Evolutionary conservation across 2,888 invertebrate genomes (phyloP).

Genomic region (Ceramica pisi): DNA sequence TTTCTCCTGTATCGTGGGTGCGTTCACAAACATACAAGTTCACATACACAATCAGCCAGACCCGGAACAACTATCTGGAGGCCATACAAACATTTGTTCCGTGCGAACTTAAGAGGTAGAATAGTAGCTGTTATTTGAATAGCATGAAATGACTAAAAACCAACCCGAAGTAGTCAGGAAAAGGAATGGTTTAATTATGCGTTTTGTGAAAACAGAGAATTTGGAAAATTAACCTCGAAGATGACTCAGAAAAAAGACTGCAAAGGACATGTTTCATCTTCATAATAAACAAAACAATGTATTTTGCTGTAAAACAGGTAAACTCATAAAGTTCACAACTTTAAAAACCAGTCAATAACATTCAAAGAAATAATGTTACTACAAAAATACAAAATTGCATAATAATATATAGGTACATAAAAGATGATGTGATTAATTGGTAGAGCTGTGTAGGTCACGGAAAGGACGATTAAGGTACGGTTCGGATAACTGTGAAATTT

Average conservation of each 20-base stretch:
- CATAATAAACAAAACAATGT: neutral
- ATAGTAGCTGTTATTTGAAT: too few species aligned
- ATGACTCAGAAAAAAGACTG: neutral
- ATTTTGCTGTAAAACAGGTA: neutral
- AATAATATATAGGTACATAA: neutral
- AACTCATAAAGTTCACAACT: neutral
- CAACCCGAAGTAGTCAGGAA: too few species aligned
- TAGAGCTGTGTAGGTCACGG: conserved; percentile 31
- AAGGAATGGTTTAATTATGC: too few species aligned
- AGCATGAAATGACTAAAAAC: too few species aligned
- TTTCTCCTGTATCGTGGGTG: too few species aligned
- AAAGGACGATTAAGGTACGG: conserved; percentile 37
- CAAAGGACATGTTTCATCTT: neutral
- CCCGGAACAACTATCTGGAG: too few species aligned
- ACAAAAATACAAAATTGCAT: conserved; percentile 24
- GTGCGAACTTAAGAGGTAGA: too few species aligned
- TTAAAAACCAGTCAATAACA: neutral
- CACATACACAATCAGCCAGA: too few species aligned
- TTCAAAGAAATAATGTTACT: neutral
- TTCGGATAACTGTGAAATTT: neutral
- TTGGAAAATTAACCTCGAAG: neutral
- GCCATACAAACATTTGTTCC: too few species aligned
- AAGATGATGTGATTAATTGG: conserved; percentile 23
- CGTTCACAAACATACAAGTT: too few species aligned
- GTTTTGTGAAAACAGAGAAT: too few species aligned